Evolutionary conservation across 2,888 invertebrate genomes (phyloP), one percentile per base, ranked within the genome.

Genomic region (Sarcophaga carnaria): DNA sequence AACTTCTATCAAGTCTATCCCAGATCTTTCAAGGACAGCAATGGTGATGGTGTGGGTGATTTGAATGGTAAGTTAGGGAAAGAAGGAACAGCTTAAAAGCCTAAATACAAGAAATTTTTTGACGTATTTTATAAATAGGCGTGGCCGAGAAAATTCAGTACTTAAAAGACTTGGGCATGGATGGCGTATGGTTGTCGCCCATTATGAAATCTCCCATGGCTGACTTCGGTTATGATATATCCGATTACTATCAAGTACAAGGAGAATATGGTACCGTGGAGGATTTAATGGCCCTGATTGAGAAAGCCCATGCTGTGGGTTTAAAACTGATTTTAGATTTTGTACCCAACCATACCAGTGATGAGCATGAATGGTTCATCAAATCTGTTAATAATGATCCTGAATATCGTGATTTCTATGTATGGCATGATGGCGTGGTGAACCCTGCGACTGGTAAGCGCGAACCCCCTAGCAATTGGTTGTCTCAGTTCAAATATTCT

Each of bases 1-100:
- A 95, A 96, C 12, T 95, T 97, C 79, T 98, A 98, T 93, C 97
- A 98, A 93, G 96, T 98, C 85, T 97, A 97, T 92, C 97, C 97
- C 0, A 94, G 97, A 86, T 97, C 98, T 0, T 98, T 97, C 93
- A 96, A 96, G 91, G 98, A 99, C 92, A 95, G 96, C 54, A 94
- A 97, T 92, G 96, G 95, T 0, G 97, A 98, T 92, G 98, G 98
- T 37, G 94, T 96, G 63, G 98, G 98, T 0, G 98, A 98, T 93
- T 93, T 98, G 60, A 94, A 95, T 59, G 88, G 88, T 88, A 70
- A 84, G 86, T 79, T 5, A 37, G 27, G 4, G 2, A 17, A 4
- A 17, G 0, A 14, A 20, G 4, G 17, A 27, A 20, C 0, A 27
- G 8, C 27, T n/a, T 17, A 62, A 20, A 49, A 11, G 93, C 97